Evolutionary conservation across 1,140 invertebrate genomes (phyloP).

Genomic region (Aplysia californica): DNA sequence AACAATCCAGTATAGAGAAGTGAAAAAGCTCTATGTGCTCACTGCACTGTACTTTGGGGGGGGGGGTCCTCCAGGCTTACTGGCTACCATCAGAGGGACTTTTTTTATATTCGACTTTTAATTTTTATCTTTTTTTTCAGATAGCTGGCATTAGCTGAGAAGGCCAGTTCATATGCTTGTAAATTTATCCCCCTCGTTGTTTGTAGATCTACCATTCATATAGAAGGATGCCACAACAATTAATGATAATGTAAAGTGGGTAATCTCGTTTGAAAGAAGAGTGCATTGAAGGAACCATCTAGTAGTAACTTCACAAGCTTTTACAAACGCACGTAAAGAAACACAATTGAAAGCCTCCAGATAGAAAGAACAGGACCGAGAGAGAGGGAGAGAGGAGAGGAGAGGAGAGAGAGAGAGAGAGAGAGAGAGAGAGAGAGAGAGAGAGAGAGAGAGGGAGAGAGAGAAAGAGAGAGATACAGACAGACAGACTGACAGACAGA

Average conservation of each 20-base stretch:
- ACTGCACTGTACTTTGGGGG: too few species aligned
- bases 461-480: slow-evolving; percentile 1
- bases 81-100: too few species aligned
- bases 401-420: not conserved
- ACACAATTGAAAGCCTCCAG: not conserved
- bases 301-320: not conserved
- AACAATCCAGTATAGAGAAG: too few species aligned
- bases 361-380: not conserved
- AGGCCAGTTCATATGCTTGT: too few species aligned
- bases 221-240: not conserved
- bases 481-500: not conserved
- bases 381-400: not conserved
- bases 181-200: too few species aligned
- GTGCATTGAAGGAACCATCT: too few species aligned
- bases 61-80: too few species aligned
- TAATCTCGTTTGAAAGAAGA: too few species aligned
- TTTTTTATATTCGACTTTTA: too few species aligned
- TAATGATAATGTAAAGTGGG: not conserved
- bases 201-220: not conserved
- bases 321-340: not conserved
- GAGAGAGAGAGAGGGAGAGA: slow-evolving; percentile 3
- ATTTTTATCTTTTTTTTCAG: too few species aligned
- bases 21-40: too few species aligned
- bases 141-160: too few species aligned
- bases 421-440: not conserved